Conservation (phyloP, 2,888 invertebrate genomes). For the Phytoseiulus persimilis region DNA sequence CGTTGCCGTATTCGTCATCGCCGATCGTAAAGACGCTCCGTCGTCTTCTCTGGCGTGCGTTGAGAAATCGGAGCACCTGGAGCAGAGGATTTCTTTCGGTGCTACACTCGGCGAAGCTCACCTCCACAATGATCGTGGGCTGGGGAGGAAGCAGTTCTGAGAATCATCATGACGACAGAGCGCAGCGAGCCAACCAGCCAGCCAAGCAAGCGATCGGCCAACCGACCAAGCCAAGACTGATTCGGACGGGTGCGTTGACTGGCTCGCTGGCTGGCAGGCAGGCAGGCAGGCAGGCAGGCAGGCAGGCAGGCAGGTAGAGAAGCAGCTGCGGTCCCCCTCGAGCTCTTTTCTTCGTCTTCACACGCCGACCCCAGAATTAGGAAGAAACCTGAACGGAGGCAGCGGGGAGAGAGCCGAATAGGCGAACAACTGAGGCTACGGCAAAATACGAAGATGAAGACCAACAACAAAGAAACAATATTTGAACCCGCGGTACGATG, state of each 20-base stretch:
- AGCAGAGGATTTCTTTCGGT: neutral
- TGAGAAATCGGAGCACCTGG: neutral
- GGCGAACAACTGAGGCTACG: neutral
- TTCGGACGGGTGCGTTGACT: too few species aligned
- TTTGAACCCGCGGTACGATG: neutral
- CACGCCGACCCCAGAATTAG: conserved; percentile 5
- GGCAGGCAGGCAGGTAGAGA: neutral
- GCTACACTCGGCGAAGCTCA: neutral
- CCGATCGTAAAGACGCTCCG: neutral
- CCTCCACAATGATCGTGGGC: neutral
- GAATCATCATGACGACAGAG: neutral
- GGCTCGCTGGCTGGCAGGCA: neutral
- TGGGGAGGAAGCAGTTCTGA: neutral
- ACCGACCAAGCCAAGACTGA: neutral
- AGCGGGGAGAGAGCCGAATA: neutral
- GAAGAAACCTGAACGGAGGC: conserved; percentile 5
- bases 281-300: too few species aligned
- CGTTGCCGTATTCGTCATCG: neutral
- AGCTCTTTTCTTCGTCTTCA: neutral
- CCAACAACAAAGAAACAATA: neutral
- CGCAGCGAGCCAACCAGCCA: neutral
- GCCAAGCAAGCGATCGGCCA: neutral
- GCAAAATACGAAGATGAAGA: neutral
- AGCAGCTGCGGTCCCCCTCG: conserved; percentile 5
- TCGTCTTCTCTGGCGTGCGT: neutral